Evolutionary conservation across 2,888 invertebrate genomes (phyloP).

Genomic region (Lordiphosa fenestrarum): DNA sequence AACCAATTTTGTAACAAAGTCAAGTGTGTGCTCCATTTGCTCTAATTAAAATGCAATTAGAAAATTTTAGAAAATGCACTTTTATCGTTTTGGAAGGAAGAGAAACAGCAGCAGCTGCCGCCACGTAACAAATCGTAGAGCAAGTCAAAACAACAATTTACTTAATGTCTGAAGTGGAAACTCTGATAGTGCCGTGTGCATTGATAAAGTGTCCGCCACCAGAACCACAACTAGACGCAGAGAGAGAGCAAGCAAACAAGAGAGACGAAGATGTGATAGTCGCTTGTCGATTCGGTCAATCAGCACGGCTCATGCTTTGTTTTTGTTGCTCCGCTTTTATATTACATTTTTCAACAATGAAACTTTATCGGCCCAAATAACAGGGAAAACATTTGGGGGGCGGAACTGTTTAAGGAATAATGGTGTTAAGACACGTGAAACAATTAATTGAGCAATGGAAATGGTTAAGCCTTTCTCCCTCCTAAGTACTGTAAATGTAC

Average conservation of each 20-base stretch:
- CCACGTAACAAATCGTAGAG: not conserved
- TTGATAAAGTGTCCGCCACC: conserved; percentile 3
- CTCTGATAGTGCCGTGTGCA: conserved; percentile 9
- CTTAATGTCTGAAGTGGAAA: conserved; percentile 2
- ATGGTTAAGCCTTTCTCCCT: conserved; percentile 12
- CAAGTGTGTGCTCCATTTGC: no score
- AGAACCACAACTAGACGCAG: not conserved
- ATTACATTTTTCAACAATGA: conserved; percentile 22
- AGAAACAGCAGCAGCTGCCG: no score
- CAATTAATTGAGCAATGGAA: conserved; percentile 7
- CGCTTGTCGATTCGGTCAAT: conserved; percentile 23
- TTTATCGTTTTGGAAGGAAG: no score
- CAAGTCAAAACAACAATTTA: conserved; percentile 7
- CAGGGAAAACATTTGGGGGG: conserved; percentile 1
- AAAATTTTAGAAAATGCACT: no score
- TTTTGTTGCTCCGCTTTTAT: conserved; percentile 9
- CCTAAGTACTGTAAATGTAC: no score
- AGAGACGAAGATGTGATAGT: conserved; percentile 8
- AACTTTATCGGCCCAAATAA: conserved; percentile 21
- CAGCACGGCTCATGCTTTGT: conserved; percentile 26
- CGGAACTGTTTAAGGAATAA: not conserved
- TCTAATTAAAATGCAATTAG: no score
- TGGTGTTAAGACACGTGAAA: not conserved
- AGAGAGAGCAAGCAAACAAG: not conserved
- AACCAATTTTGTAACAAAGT: conserved; percentile 6